These are phyloP conservation scores for Bombus balteatus DNA, from an alignment of 1,140 invertebrate species.

Conservation along the genomic window DNA sequence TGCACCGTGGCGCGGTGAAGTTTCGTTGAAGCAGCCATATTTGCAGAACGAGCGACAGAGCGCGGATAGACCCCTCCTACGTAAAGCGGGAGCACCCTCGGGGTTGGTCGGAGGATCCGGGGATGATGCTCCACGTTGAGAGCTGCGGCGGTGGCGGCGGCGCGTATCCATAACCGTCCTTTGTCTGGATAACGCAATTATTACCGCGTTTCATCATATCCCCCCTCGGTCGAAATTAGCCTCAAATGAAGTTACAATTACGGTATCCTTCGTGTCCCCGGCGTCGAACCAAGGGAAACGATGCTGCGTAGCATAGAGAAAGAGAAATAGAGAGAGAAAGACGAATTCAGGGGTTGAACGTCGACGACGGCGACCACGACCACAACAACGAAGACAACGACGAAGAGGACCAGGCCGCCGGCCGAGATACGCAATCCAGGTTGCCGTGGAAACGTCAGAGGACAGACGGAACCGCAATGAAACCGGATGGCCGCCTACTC, in stretches of 20 bases:
- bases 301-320: background rate
- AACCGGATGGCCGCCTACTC: conserved; percentile 81
- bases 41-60: conserved; percentile 69
- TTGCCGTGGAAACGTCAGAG: conserved; percentile 83
- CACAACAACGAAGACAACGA: conserved; percentile 25
- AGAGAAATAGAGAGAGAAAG: background rate
- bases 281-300: conserved; percentile 56
- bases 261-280: conserved; percentile 68
- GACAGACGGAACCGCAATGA: conserved; percentile 83
- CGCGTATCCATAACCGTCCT: conserved; percentile 83
- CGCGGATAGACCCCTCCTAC: conserved; percentile 69
- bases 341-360: conserved; percentile 59
- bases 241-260: conserved; percentile 84
- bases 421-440: conserved; percentile 78
- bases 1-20: conserved; percentile 65
- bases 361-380: conserved; percentile 44
- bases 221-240: conserved; percentile 80
- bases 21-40: conserved; percentile 81
- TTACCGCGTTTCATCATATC: conserved; percentile 83
- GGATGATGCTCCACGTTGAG: conserved; percentile 64
- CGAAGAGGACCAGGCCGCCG: conserved; percentile 28
- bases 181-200: conserved; percentile 83
- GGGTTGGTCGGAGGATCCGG: conserved; percentile 74
- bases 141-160: conserved; percentile 69
- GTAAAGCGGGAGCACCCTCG: conserved; percentile 74